Evolutionary conservation across 2,113 vertebrate species (phyloP).

Genomic region (Marcusenius ussheri): DNA sequence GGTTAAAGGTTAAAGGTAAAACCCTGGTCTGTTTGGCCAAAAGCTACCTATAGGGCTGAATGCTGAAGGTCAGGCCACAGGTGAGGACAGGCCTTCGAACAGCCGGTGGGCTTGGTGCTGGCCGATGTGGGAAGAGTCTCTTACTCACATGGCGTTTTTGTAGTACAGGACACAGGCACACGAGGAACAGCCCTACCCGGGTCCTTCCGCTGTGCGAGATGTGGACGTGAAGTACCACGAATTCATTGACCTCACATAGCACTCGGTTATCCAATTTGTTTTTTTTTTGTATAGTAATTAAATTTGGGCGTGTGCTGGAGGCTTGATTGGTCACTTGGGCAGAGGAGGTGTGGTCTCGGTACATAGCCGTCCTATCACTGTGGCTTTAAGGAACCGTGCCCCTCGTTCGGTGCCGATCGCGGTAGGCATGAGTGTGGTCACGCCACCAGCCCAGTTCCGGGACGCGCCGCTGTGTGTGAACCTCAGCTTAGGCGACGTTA

Average conservation of each 20-base stretch:
- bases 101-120: not conserved
- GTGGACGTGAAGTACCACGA: slow-evolving; percentile 26
- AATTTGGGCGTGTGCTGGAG: not conserved
- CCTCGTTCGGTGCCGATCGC: not conserved
- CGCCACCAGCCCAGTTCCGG: not conserved
- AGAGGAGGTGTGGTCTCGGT: not conserved
- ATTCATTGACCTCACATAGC: not conserved
- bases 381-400: not conserved
- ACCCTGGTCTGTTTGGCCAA: not conserved
- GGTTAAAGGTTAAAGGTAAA: not conserved
- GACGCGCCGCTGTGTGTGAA: not conserved
- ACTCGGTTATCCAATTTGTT: not conserved
- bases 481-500: not conserved
- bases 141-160: not conserved
- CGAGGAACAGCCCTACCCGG: slow-evolving; percentile 12
- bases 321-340: not conserved
- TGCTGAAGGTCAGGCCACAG: not conserved
- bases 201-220: not conserved
- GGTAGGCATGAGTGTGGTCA: not conserved
- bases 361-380: not conserved
- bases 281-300: not conserved
- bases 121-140: not conserved
- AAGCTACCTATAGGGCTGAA: not conserved
- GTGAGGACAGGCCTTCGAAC: not conserved
- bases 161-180: not conserved